phyloP scores from a whole-genome alignment of 1,140 invertebrate species.

The Drosophila ironensis region DNA sequence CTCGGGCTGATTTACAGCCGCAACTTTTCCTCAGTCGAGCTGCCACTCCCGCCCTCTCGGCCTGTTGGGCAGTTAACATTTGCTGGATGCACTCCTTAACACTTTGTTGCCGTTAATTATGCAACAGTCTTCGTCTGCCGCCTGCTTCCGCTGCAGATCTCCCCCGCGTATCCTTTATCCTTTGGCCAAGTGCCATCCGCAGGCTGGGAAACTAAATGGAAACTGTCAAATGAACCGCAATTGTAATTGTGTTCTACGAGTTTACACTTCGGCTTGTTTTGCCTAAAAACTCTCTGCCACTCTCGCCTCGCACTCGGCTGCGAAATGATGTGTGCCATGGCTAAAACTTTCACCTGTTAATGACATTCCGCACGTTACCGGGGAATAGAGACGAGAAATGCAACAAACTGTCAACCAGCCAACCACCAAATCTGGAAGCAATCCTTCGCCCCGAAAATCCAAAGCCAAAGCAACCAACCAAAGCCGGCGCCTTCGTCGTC shows the following conservation, averaged over 20 bases:
- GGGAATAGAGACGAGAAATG: conserved; percentile 9
- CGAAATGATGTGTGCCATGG: conserved; percentile 56
- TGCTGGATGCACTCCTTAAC: conserved; percentile 72
- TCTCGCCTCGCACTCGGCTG: background rate
- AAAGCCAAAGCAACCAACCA: conserved; percentile 23
- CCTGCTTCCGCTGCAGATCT: background rate
- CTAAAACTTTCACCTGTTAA: conserved; percentile 74
- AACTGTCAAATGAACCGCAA: conserved; percentile 76
- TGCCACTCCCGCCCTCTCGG: background rate
- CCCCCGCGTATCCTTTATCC: background rate
- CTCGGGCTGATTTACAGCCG: conserved; percentile 58
- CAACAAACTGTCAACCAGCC: conserved; percentile 7
- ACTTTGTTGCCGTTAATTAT: conserved; percentile 78
- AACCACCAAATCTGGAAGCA: conserved; percentile 10
- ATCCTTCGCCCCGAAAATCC: conserved; percentile 9
- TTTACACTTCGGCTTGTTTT: conserved; percentile 32
- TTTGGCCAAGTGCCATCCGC: conserved; percentile 22
- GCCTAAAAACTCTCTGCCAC: conserved; percentile 38
- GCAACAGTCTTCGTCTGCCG: conserved; percentile 33
- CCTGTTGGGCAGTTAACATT: conserved; percentile 66
- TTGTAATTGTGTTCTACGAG: conserved; percentile 67
- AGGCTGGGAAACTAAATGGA: conserved; percentile 60
- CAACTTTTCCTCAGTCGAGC: conserved; percentile 33
- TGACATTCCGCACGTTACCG: conserved; percentile 49
- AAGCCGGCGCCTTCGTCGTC: background rate